Percentiles rank a stretch among this genome's conserved stretches.
phyloP scores from a whole-genome alignment of 1,140 invertebrate species.

The Camponotus floridanus region DNA sequence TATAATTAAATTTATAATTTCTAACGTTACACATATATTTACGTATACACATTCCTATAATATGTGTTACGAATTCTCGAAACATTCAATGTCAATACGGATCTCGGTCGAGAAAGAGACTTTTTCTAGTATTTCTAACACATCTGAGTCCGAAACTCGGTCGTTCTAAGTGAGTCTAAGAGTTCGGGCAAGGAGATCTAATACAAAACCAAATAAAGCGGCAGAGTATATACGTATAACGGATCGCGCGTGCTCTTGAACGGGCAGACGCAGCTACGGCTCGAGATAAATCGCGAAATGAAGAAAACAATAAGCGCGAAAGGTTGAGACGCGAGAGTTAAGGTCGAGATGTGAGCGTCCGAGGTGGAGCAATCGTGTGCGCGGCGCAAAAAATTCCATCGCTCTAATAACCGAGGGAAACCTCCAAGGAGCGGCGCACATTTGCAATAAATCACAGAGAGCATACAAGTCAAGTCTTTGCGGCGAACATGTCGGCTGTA shows the following conservation, averaged over 20 bases:
- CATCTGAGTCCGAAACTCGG: neutral
- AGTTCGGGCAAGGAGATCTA: slow-evolving; percentile 19
- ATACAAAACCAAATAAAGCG: slow-evolving; percentile 46
- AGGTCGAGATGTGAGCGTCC: slow-evolving; percentile 24
- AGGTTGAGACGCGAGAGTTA: slow-evolving; percentile 44
- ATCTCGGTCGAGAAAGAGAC: neutral
- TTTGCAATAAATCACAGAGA: slow-evolving; percentile 71
- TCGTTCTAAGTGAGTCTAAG: slow-evolving; percentile 37
- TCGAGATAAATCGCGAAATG: slow-evolving; percentile 20
- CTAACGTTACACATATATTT: neutral
- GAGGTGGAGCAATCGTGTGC: slow-evolving; percentile 42
- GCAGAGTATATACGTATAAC: slow-evolving; percentile 34
- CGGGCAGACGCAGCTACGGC: neutral
- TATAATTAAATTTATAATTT: neutral
- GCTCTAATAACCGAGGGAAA: slow-evolving; percentile 31
- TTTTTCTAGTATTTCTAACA: slow-evolving; percentile 5
- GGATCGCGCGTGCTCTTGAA: slow-evolving; percentile 4
- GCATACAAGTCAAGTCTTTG: slow-evolving; percentile 55
- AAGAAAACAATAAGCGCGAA: slow-evolving; percentile 58
- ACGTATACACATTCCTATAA: neutral
- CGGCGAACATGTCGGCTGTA: slow-evolving; percentile 60
- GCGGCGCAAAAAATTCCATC: slow-evolving; percentile 15
- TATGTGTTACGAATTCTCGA: neutral
- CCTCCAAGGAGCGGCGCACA: slow-evolving; percentile 28
- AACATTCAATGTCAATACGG: slow-evolving; percentile 6